A percentile compares a stretch with the other conserved stretches of the same genome.
phyloP scores from a whole-genome alignment of 2,113 vertebrate genomes.

The Percopsis transmontana region DNA sequence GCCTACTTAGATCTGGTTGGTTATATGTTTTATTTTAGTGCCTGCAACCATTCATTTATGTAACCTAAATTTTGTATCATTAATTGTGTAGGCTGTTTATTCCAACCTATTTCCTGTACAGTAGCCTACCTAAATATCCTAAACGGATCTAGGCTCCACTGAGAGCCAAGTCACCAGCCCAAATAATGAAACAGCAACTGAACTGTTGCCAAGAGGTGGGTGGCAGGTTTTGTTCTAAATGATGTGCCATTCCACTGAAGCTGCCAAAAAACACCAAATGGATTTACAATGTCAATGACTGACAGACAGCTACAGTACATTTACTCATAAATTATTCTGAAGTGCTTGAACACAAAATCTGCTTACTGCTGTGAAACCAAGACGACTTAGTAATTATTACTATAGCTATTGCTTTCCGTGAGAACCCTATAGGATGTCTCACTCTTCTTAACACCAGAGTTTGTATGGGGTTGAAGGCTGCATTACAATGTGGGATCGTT shows the following conservation, averaged over 20 bases:
- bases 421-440: neutral
- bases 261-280: neutral
- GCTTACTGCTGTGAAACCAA: neutral
- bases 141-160: neutral
- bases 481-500: slow-evolving; percentile 45
- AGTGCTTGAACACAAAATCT: neutral
- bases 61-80: too few species aligned
- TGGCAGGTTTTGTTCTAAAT: neutral
- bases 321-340: neutral
- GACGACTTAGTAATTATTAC: neutral
- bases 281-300: slow-evolving; percentile 4
- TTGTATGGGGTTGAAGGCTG: slow-evolving; percentile 32
- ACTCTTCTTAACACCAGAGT: neutral
- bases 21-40: too few species aligned
- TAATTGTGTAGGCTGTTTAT: too few species aligned
- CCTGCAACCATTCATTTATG: too few species aligned
- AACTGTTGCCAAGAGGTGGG: slow-evolving; percentile 9
- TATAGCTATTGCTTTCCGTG: neutral
- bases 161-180: slow-evolving; percentile 5
- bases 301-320: neutral
- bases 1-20: too few species aligned
- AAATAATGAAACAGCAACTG: neutral
- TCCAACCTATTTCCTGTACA: too few species aligned
- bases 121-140: too few species aligned
- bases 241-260: slow-evolving; percentile 8